Percentiles rank a stretch among this genome's conserved stretches.
These are phyloP conservation scores for Crocallis elinguaria DNA, from an alignment of 2,888 invertebrate genomes.

Conservation along the genomic window DNA sequence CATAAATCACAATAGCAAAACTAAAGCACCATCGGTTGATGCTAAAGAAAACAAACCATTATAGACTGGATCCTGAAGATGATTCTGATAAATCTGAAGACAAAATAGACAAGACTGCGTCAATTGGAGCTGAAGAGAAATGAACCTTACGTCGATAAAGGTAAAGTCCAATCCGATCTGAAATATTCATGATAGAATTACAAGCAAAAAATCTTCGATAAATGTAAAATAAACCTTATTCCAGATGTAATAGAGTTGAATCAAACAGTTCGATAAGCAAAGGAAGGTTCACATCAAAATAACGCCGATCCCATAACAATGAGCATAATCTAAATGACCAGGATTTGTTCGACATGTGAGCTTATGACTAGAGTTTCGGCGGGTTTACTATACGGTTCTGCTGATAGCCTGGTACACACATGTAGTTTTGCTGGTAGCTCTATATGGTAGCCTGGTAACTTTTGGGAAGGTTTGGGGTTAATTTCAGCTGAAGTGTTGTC, in stretches of 20 bases:
- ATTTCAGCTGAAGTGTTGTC: not conserved
- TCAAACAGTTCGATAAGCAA: slow-evolving; percentile 2
- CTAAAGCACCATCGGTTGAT: not conserved
- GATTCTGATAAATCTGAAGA: slow-evolving; percentile 16
- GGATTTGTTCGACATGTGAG: slow-evolving; percentile 61
- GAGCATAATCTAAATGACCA: slow-evolving; percentile 64
- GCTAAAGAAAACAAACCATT: slow-evolving; percentile 13
- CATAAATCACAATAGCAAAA: not conserved
- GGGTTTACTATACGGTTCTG: slow-evolving; percentile 40
- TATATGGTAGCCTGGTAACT: slow-evolving; percentile 14
- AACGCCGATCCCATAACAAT: slow-evolving; percentile 57
- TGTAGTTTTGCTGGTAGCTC: slow-evolving; percentile 5
- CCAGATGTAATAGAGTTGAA: not conserved
- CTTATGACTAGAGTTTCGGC: slow-evolving; percentile 42
- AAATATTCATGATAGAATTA: slow-evolving; percentile 11
- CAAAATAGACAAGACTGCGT: slow-evolving; percentile 15
- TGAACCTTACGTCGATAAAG: slow-evolving; percentile 31
- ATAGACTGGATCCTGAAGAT: slow-evolving; percentile 1
- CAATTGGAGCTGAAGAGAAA: slow-evolving; percentile 29
- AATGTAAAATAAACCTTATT: slow-evolving; percentile 6
- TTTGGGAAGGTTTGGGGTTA: not conserved
- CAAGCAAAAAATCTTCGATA: not conserved
- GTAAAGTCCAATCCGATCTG: slow-evolving; percentile 38
- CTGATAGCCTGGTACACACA: slow-evolving; percentile 42
- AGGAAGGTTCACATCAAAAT: slow-evolving; percentile 30